Conservation (phyloP, 2,888 invertebrate genomes). For the Pseudoips prasinana region DNA sequence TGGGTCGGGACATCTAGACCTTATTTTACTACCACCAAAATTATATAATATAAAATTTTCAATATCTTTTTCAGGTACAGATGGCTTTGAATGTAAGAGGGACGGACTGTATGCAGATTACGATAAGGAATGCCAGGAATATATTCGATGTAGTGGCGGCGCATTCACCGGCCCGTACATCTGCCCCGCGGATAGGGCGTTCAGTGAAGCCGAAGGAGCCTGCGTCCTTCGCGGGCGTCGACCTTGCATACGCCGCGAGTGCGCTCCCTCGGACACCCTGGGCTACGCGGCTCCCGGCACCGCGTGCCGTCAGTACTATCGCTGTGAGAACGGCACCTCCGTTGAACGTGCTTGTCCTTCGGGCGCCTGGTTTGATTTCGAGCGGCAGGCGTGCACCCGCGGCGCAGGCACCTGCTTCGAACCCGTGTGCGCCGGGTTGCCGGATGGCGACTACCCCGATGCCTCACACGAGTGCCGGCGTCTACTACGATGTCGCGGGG, state of each 20-base stretch:
- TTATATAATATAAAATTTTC: too few relatives aligned
- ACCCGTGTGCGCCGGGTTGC: slow-evolving; percentile 80
- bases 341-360: slow-evolving; percentile 75
- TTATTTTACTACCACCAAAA: too few relatives aligned
- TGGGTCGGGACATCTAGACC: too few relatives aligned
- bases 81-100: slow-evolving; percentile 50
- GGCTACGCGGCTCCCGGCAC: slow-evolving; percentile 81
- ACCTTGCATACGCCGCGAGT: slow-evolving; percentile 64
- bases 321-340: slow-evolving; percentile 75
- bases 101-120: slow-evolving; percentile 74
- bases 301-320: slow-evolving; percentile 81
- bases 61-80: slow-evolving; percentile 46
- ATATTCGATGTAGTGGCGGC: slow-evolving; percentile 65
- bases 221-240: slow-evolving; percentile 61
- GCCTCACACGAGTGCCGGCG: slow-evolving; percentile 81
- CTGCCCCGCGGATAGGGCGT: slow-evolving; percentile 63
- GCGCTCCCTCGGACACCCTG: slow-evolving; percentile 54
- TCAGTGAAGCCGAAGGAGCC: slow-evolving; percentile 66
- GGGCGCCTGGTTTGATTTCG: slow-evolving; percentile 80
- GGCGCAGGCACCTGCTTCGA: slow-evolving; percentile 82
- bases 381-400: slow-evolving; percentile 75
- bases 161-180: slow-evolving; percentile 51
- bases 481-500: slow-evolving; percentile 71
- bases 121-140: slow-evolving; percentile 68
- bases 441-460: slow-evolving; percentile 81